These are phyloP conservation scores for Pristionchus pacificus DNA, from an alignment of 1,140 invertebrate genomes.

Conservation along the genomic window DNA sequence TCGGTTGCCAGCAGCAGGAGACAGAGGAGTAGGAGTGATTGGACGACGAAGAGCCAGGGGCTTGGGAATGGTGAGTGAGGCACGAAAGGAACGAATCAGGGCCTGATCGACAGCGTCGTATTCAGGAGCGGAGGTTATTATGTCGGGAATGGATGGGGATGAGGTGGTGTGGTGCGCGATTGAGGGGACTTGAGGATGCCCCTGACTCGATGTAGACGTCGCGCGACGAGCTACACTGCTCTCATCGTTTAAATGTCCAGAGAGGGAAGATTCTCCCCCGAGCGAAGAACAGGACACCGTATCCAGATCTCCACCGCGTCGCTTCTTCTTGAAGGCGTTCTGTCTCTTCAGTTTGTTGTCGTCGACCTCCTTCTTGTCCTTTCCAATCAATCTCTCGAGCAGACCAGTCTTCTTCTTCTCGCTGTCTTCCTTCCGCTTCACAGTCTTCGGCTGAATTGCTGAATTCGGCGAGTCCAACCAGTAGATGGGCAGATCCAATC, in stretches of 20 bases:
- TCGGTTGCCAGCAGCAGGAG: neutral
- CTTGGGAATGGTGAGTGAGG: conserved; percentile 26
- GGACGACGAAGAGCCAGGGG: conserved; percentile 22
- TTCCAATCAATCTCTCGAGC: conserved; percentile 13
- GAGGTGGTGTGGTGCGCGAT: conserved; percentile 31
- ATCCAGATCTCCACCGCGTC: too few species aligned
- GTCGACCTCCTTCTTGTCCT: conserved; percentile 3
- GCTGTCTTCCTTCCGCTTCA: conserved; percentile 9
- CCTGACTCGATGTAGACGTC: neutral
- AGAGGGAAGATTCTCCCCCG: neutral
- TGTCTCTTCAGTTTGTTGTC: neutral
- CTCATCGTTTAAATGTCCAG: neutral
- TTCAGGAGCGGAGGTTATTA: conserved; percentile 17
- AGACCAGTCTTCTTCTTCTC: conserved; percentile 1
- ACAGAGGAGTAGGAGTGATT: conserved; percentile 9
- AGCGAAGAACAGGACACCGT: too few species aligned
- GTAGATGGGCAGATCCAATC: conserved; percentile 16
- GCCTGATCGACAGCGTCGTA: conserved; percentile 25
- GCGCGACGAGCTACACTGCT: neutral
- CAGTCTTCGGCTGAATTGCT: neutral
- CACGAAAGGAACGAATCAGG: conserved; percentile 22
- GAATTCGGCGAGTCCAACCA: conserved; percentile 3
- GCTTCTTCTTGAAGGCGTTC: neutral
- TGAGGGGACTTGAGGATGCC: conserved; percentile 12
- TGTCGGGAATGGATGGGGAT: conserved; percentile 7